These are phyloP conservation scores for Calameuta pallipes DNA, from an alignment of 2,888 invertebrate genomes.

Conservation along the genomic window DNA sequence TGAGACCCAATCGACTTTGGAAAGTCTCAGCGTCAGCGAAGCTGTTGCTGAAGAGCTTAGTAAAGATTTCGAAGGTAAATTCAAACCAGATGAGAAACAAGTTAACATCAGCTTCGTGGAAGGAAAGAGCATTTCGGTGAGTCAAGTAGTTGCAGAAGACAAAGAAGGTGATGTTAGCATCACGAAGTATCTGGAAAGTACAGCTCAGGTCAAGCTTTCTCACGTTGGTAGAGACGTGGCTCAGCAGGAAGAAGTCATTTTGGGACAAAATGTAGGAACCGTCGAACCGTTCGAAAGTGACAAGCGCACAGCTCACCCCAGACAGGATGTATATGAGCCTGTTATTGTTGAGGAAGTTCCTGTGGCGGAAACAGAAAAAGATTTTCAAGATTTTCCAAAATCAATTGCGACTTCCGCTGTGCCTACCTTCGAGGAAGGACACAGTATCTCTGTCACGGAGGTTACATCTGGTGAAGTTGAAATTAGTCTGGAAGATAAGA, in stretches of 20 bases:
- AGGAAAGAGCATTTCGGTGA: slow-evolving; percentile 55
- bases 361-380: slow-evolving; percentile 49
- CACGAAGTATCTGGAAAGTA: slow-evolving; percentile 36
- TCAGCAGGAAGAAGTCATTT: slow-evolving; percentile 56
- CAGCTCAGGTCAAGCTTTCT: slow-evolving; percentile 40
- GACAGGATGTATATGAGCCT: slow-evolving; percentile 51
- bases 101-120: slow-evolving; percentile 57
- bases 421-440: slow-evolving; percentile 62
- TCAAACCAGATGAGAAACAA: slow-evolving; percentile 46
- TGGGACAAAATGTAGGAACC: slow-evolving; percentile 52
- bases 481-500: slow-evolving; percentile 64
- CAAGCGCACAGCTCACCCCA: slow-evolving; percentile 45
- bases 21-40: slow-evolving; percentile 65
- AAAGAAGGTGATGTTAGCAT: slow-evolving; percentile 52
- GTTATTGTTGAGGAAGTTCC: slow-evolving; percentile 51
- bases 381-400: slow-evolving; percentile 47
- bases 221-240: slow-evolving; percentile 56
- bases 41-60: slow-evolving; percentile 48
- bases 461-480: slow-evolving; percentile 72
- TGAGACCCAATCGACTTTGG: slow-evolving; percentile 66
- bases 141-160: slow-evolving; percentile 59
- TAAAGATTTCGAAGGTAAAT: slow-evolving; percentile 38
- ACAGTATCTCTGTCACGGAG: slow-evolving; percentile 71
- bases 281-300: slow-evolving; percentile 43
- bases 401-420: slow-evolving; percentile 52